Evolutionary conservation across 2,797 vertebrate species (phyloP), one percentile per base, ranked within the genome.

Genomic region (Mormyrus hasselquistii): DNA sequence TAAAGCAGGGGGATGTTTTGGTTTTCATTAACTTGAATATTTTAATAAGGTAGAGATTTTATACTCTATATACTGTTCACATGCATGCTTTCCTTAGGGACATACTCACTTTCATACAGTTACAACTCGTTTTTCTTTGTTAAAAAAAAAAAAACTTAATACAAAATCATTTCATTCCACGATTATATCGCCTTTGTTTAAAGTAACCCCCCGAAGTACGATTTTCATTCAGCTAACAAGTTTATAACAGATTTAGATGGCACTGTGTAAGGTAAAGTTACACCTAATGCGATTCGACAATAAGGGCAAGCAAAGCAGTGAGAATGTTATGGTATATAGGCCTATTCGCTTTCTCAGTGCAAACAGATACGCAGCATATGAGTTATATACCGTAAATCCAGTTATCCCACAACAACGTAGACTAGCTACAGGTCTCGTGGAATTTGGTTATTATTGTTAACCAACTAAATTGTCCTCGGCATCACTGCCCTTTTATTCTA

Each of bases 401-500:
- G 38, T 44, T 16, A 7, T 79, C 73, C 44, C 73, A n/a, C 38
- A 79, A n/a, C 69, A 76, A 7, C 16, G 12, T 12, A 41, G 69
- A 12, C 19, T 41, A 10, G 16, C 19, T 44, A 44, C 6, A 79
- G 73, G 44, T 44, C 5, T 79, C 38, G 14, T 12, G 38, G 38
- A 79, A 16, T 79, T 49, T 84, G 44, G 22, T 62, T 73, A 73
- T 38, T 69, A 34, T 34, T 73, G 65, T 6, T 16, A 73, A 34
- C 65, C 29, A 38, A 38, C 12, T 4, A 76, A 76, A 19, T 76
- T 38, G 69, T 76, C 38, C 94, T 93, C 93, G 92, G 89, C 91
- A 91, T 89, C 91, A 95, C 95, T 95, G 95, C 95, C 62, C 93
- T 95, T 94, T 93, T 93, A 95, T 95, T 96, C 95, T 94, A 95